Base-by-base conservation (phyloP, 1,140 invertebrate species). In the Ylistrum balloti region DNA sequence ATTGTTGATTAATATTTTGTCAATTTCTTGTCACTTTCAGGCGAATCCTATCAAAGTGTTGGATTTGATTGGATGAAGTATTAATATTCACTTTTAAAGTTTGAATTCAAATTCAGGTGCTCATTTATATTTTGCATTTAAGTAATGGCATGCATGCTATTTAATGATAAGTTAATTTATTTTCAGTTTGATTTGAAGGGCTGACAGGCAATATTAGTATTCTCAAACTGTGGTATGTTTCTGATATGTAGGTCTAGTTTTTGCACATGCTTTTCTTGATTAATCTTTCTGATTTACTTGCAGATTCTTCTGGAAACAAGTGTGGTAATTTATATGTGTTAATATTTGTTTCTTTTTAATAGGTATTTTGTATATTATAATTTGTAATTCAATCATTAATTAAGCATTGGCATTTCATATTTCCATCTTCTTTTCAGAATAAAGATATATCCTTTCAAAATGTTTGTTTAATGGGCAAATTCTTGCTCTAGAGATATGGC, bases 11-110 rank as follows among this genome's bases (percentile, higher is more conserved):
- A 32, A 86, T 91, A 85, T 91, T 41, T 33, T 33, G 35, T 35
- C 33, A 32, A 34, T 91, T n/a, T 91, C 86, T 85, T 85, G 11
- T 85, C 48, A 74, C 33, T 22, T 45, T 85, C 48, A 86, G 33
- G 88, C 38, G 33, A 35, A 38, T n/a, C 33, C 74, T 34, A 85
- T 34, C 33, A 35, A 34, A 56, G 22, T 32, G 86, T 41, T 48
- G 34, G 48, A 38, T 38, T 28, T 32, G 15, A 86, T 86, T 88
- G 20, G 33, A 33, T 87, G 56, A 34, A 45, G 74, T n/a, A 48
- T 85, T 89, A 91, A 88, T 33, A 33, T 74, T 28, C 1, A n/a
- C n/a, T n/a, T n/a, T n/a, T n/a, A n/a, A n/a, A n/a, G 17, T 28
- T 74, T 74, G n/a, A 28, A n/a, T 74, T 74, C 28, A 28, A 74